Evolutionary conservation across 2,888 invertebrate genomes (phyloP).

Genomic region (Zhuqinia jingwanae): DNA sequence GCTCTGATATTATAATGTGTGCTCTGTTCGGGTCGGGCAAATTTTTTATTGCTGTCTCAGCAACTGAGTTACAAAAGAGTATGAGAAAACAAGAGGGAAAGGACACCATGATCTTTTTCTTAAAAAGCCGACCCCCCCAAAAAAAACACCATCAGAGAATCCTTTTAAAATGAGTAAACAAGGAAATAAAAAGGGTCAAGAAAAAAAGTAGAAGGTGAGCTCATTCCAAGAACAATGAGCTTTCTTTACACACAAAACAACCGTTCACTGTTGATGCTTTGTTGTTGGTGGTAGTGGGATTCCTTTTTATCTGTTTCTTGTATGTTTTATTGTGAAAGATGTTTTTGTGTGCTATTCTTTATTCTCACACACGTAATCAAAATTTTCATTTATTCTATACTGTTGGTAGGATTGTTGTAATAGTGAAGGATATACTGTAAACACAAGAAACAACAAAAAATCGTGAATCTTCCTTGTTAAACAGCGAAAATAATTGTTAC

Average conservation of each 20-base stretch:
- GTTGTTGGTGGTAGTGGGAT: background rate
- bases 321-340: background rate
- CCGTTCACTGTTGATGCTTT: background rate
- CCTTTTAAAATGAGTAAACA: background rate
- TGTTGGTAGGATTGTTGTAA: no score
- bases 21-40: no score
- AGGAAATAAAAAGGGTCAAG: background rate
- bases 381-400: background rate
- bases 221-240: constrained; percentile 9
- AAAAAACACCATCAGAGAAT: no score
- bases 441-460: background rate
- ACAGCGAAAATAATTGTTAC: background rate
- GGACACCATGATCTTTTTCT: no score
- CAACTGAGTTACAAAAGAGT: no score
- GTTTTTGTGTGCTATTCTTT: background rate
- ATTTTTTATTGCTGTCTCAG: background rate
- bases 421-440: background rate
- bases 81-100: no score
- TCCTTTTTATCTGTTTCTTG: background rate
- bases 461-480: background rate
- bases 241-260: background rate
- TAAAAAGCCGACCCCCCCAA: no score
- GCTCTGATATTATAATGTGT: background rate
- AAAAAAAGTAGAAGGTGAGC: background rate
- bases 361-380: background rate